phyloP scores from a whole-genome alignment of 2,797 vertebrate genomes.

The Hylomyscus alleni region DNA sequence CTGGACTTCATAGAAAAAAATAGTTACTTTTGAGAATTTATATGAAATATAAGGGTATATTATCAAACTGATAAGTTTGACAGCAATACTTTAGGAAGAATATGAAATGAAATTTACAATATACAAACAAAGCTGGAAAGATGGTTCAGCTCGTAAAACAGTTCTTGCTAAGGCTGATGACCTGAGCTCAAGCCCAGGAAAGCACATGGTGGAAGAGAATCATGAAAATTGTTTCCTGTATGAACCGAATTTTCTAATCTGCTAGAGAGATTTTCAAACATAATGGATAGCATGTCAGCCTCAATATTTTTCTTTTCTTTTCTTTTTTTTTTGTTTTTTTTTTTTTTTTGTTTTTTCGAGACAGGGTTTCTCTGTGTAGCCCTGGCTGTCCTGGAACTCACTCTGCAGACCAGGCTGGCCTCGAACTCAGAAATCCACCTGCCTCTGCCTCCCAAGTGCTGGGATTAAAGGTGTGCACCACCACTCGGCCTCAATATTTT shows the following conservation, averaged over 20 bases:
- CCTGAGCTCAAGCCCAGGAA: neutral
- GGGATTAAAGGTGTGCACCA: no score
- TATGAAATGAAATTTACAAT: conserved; percentile 31
- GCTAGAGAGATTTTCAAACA: conserved; percentile 17
- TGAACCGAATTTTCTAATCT: conserved; percentile 46
- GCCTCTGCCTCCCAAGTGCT: no score
- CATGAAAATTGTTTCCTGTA: neutral
- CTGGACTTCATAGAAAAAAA: conserved; percentile 2
- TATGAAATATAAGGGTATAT: conserved; percentile 38
- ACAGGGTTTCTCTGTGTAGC: no score
- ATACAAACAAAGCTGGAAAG: neutral
- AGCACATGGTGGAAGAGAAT: neutral
- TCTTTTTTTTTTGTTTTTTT: no score
- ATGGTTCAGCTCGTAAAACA: neutral
- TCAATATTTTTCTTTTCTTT: conserved; percentile 8
- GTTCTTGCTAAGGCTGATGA: neutral
- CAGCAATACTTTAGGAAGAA: conserved; percentile 33
- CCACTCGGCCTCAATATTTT: conserved; percentile 16
- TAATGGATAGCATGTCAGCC: neutral
- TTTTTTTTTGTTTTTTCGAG: no score
- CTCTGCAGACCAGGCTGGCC: no score
- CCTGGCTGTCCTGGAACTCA: no score
- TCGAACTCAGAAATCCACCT: no score
- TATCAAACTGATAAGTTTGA: neutral
- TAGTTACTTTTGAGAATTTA: neutral